Evolutionary conservation across 1,140 invertebrate species (phyloP).

Genomic region (Antheraea pernyi): DNA sequence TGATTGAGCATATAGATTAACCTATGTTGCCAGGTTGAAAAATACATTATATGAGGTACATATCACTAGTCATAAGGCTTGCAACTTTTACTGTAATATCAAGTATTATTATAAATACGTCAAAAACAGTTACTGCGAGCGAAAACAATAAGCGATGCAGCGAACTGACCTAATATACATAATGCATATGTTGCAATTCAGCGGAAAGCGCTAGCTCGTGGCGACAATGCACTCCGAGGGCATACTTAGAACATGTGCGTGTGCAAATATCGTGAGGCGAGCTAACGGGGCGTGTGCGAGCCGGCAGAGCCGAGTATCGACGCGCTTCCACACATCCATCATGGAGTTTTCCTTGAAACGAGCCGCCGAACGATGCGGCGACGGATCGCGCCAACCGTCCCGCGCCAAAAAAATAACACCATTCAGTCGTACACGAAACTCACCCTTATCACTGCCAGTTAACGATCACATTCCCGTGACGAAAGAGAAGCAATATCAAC

Average conservation of each 20-base stretch:
- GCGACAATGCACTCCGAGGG: slow-evolving; percentile 18
- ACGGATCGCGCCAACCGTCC: slow-evolving; percentile 70
- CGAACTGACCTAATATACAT: slow-evolving; percentile 38
- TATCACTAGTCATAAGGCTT: slow-evolving; percentile 21
- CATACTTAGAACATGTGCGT: slow-evolving; percentile 30
- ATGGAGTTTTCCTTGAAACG: slow-evolving; percentile 71
- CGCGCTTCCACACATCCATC: slow-evolving; percentile 40
- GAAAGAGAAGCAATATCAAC: slow-evolving; percentile 65
- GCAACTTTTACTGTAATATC: slow-evolving; percentile 50
- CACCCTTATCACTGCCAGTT: slow-evolving; percentile 52
- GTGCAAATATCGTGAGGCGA: slow-evolving; percentile 26
- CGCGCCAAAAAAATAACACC: slow-evolving; percentile 74
- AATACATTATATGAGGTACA: neutral
- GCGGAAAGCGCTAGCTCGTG: neutral
- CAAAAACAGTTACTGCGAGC: neutral
- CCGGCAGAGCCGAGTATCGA: slow-evolving; percentile 39
- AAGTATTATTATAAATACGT: neutral
- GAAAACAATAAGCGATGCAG: slow-evolving; percentile 35
- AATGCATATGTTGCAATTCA: slow-evolving; percentile 35
- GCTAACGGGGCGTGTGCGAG: slow-evolving; percentile 36
- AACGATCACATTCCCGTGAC: slow-evolving; percentile 62
- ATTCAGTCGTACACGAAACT: slow-evolving; percentile 44
- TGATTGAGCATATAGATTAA: slow-evolving; percentile 17
- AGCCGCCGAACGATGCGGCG: slow-evolving; percentile 44
- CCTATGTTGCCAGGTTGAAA: slow-evolving; percentile 31